phyloP scores from a whole-genome alignment of 37 sponge, comb jelly and placozoan species.

The Chondrilla cf. caribensis region DNA sequence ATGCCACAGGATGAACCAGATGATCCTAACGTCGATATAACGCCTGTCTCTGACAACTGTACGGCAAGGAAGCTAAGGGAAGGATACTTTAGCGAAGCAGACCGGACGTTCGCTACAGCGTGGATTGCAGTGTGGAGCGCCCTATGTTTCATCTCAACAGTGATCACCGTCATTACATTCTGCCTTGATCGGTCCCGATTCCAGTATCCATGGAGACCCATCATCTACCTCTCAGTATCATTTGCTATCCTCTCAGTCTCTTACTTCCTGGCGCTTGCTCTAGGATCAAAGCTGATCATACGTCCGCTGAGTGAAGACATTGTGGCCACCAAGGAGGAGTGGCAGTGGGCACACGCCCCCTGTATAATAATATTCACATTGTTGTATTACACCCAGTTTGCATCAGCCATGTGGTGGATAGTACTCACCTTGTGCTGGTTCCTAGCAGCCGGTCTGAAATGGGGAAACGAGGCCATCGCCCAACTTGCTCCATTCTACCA shows the following conservation, averaged over 20 bases:
- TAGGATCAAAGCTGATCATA: conserved; percentile 51
- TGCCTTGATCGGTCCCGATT: conserved; percentile 68
- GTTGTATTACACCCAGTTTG: conserved; percentile 76
- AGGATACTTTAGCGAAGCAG: conserved; percentile 45
- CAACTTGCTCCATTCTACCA: conserved; percentile 72
- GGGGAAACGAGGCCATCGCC: conserved; percentile 84
- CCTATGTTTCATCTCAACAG: conserved; percentile 77
- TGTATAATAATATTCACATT: conserved; percentile 59
- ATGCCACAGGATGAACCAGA: too few species aligned
- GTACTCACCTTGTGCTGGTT: conserved; percentile 85
- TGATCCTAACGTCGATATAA: background rate
- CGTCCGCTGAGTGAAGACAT: conserved; percentile 34
- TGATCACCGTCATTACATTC: conserved; percentile 79
- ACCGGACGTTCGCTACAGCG: conserved; percentile 47
- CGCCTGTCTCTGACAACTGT: background rate
- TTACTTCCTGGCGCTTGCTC: conserved; percentile 55
- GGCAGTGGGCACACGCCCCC: conserved; percentile 60
- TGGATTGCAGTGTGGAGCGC: conserved; percentile 75
- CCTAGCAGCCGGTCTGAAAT: conserved; percentile 75
- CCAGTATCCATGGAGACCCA: conserved; percentile 89
- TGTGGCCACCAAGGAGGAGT: conserved; percentile 28
- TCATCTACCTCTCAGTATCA: conserved; percentile 71
- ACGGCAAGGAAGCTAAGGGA: background rate
- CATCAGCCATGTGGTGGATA: conserved; percentile 88
- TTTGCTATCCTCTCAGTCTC: conserved; percentile 68